Percentiles rank a stretch among this genome's conserved stretches.
phyloP scores from a whole-genome alignment of 2,113 vertebrate genomes.

The Glaucidium brasilianum region DNA sequence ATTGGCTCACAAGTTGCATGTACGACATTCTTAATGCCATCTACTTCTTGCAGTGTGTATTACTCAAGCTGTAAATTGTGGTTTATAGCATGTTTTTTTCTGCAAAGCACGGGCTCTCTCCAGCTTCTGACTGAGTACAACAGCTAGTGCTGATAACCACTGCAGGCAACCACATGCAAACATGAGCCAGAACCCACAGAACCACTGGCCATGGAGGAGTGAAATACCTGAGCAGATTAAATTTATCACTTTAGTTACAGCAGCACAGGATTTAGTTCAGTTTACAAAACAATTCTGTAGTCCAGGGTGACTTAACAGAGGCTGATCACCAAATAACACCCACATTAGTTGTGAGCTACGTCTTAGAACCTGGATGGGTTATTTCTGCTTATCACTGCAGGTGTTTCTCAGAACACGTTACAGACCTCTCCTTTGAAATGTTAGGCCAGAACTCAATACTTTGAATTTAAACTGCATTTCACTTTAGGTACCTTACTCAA shows the following conservation, averaged over 20 bases:
- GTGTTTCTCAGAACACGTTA: not conserved
- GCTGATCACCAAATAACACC: not conserved
- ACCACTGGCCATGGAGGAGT: not conserved
- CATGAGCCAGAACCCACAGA: not conserved
- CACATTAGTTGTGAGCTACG: not conserved
- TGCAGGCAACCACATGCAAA: not conserved
- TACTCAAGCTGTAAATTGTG: not conserved
- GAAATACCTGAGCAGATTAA: not conserved
- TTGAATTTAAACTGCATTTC: not conserved
- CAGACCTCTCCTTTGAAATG: not conserved
- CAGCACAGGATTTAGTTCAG: not conserved
- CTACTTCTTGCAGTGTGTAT: not conserved
- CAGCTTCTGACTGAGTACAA: not conserved
- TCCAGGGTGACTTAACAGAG: not conserved
- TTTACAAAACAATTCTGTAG: not conserved
- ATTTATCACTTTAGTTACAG: not conserved
- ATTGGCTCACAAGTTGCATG: not conserved
- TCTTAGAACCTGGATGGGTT: not conserved
- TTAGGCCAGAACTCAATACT: not conserved
- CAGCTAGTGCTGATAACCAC: not conserved
- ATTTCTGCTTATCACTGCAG: not conserved
- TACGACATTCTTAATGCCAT: not conserved
- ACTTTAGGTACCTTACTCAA: not conserved
- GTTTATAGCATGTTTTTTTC: not conserved
- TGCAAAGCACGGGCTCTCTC: not conserved